These are phyloP conservation scores for Rhea americana DNA, from an alignment of 2,113 vertebrate genomes.

Conservation along the genomic window DNA sequence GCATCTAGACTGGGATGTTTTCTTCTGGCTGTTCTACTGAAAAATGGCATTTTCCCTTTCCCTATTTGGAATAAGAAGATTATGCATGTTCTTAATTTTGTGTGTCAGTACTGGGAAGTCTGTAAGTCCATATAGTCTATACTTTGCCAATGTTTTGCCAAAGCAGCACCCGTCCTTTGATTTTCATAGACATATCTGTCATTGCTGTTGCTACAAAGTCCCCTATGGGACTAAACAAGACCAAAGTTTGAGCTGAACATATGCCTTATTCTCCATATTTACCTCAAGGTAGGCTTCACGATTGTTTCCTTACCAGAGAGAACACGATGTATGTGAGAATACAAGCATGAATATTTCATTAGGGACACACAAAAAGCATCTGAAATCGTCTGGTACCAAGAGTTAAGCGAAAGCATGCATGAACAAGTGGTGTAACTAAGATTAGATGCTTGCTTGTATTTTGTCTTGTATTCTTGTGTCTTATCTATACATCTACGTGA, in stretches of 20 bases:
- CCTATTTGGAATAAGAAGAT: neutral
- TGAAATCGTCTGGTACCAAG: neutral
- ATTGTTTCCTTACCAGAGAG: neutral
- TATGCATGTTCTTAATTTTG: neutral
- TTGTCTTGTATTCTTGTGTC: neutral
- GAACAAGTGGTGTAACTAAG: neutral
- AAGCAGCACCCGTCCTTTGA: neutral
- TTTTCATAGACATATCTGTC: neutral
- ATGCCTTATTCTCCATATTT: neutral
- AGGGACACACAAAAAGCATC: neutral
- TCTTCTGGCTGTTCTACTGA: neutral
- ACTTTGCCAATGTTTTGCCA: neutral
- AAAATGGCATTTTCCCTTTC: neutral
- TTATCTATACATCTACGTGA: neutral
- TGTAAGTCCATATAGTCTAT: neutral
- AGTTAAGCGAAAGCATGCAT: neutral
- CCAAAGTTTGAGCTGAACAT: neutral
- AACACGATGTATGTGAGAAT: neutral
- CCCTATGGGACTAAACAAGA: neutral
- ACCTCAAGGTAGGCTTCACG: conserved; percentile 6
- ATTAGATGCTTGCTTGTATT: neutral
- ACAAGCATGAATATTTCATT: neutral
- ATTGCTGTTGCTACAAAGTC: neutral
- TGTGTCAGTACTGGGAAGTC: neutral
- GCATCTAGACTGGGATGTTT: neutral